Conservation (phyloP, 2,888 invertebrate species). For the Sphaeridia pumilis region DNA sequence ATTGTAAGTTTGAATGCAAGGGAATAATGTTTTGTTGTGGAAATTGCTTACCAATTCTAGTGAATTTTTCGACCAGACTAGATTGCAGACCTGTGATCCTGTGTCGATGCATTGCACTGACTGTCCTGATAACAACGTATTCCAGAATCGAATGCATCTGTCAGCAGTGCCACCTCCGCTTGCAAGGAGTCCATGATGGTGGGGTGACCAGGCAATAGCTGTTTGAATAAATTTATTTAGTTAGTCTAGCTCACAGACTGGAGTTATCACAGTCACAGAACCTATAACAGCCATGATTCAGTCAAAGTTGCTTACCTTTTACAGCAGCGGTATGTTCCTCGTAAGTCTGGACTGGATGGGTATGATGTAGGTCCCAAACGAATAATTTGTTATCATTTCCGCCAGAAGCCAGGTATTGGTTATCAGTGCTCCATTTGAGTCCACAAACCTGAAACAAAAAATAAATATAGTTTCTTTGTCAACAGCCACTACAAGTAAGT, state of each 20-base stretch:
- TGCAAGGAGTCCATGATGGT: conserved; percentile 90
- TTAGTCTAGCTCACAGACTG: neutral
- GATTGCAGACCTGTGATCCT: conserved; percentile 93
- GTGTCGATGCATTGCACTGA: conserved; percentile 98
- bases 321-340: conserved; percentile 94
- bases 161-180: conserved; percentile 97
- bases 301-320: too few species aligned
- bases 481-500: too few species aligned
- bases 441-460: conserved; percentile 71
- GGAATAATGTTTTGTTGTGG: neutral
- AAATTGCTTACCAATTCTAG: conserved; percentile 67
- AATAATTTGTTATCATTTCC: conserved; percentile 95
- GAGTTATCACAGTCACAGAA: too few species aligned
- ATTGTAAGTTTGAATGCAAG: neutral
- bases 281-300: too few species aligned
- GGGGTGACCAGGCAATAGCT: conserved; percentile 98
- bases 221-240: neutral
- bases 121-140: conserved; percentile 83
- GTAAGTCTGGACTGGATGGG: conserved; percentile 86
- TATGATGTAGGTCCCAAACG: conserved; percentile 79
- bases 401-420: conserved; percentile 91
- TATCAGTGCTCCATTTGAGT: conserved; percentile 96
- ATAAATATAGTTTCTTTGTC: too few species aligned
- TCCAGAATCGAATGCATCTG: conserved; percentile 79
- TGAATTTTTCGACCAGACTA: conserved; percentile 98